phyloP scores from a whole-genome alignment of 2,113 vertebrate species.

The Notarius lentiginosus region DNA sequence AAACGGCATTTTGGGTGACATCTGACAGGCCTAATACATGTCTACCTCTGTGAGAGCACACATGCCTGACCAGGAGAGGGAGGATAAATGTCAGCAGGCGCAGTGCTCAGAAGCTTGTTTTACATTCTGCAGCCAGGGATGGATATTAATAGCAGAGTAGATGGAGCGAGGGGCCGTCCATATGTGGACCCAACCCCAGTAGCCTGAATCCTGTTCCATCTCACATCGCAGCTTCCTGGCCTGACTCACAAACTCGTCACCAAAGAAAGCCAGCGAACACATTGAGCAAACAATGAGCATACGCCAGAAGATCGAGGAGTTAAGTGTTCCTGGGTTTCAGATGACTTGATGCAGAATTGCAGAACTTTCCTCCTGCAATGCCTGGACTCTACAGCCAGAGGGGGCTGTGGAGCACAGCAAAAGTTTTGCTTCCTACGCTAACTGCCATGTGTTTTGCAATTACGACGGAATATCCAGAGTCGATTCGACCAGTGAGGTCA shows the following conservation, averaged over 20 bases:
- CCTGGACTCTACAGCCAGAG: slow-evolving; percentile 38
- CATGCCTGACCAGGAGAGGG: slow-evolving; percentile 37
- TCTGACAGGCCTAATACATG: slow-evolving; percentile 20
- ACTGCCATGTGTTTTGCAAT: neutral
- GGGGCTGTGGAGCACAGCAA: slow-evolving; percentile 36
- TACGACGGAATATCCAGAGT: neutral
- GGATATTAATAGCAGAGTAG: slow-evolving; percentile 54
- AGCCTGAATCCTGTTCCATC: slow-evolving; percentile 55
- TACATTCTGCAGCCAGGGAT: slow-evolving; percentile 52
- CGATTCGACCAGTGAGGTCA: neutral
- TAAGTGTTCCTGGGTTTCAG: slow-evolving; percentile 31
- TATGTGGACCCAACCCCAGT: slow-evolving; percentile 51
- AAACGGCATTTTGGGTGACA: slow-evolving; percentile 19
- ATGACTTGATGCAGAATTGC: slow-evolving; percentile 27
- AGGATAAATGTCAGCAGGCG: slow-evolving; percentile 50
- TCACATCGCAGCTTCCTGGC: slow-evolving; percentile 38
- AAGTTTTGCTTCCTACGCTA: neutral
- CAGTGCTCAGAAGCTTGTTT: slow-evolving; percentile 52
- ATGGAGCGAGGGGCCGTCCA: slow-evolving; percentile 47
- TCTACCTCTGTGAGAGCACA: slow-evolving; percentile 17
- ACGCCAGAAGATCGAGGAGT: neutral
- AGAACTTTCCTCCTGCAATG: slow-evolving; percentile 30
- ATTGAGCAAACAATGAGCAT: neutral
- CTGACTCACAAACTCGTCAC: slow-evolving; percentile 28
- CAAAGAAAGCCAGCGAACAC: neutral